Conservation (phyloP, 2,113 vertebrate species). For the Oncorhynchus tshawytscha region DNA sequence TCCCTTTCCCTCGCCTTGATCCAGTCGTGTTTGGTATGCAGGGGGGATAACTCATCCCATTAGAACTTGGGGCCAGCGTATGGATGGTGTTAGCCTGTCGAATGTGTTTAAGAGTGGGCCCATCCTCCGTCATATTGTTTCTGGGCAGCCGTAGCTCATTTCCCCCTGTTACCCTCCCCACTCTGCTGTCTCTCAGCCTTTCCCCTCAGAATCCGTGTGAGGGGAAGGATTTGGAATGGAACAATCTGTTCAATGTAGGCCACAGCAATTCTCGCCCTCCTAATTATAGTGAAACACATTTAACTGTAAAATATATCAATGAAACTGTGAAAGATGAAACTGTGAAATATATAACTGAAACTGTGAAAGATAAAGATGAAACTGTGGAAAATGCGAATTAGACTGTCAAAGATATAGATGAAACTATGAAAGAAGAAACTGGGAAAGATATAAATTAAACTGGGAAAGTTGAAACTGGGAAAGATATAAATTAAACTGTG, state of each 20-base stretch:
- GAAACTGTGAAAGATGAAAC: neutral
- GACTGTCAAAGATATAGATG: no score
- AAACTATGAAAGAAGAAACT: no score
- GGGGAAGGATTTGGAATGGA: slow-evolving; percentile 42
- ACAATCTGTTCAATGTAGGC: slow-evolving; percentile 42
- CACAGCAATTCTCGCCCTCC: neutral
- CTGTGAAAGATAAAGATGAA: no score
- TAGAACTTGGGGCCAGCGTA: neutral
- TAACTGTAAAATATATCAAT: neutral
- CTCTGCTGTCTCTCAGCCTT: neutral
- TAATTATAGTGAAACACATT: slow-evolving; percentile 11
- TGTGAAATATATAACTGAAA: neutral
- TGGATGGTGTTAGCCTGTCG: neutral
- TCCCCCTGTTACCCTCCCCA: neutral
- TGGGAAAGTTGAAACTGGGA: no score
- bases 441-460: no score
- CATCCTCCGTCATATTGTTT: neutral
- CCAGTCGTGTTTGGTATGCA: neutral
- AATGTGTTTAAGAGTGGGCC: slow-evolving; percentile 1
- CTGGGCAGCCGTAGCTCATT: neutral
- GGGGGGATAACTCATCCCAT: slow-evolving; percentile 22
- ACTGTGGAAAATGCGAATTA: fast-evolving
- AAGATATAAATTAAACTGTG: no score
- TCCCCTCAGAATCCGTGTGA: slow-evolving; percentile 9
- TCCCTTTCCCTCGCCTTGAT: neutral